Evolutionary conservation across 2,797 vertebrate species (phyloP).

Genomic region (Crocidura indochinensis): DNA sequence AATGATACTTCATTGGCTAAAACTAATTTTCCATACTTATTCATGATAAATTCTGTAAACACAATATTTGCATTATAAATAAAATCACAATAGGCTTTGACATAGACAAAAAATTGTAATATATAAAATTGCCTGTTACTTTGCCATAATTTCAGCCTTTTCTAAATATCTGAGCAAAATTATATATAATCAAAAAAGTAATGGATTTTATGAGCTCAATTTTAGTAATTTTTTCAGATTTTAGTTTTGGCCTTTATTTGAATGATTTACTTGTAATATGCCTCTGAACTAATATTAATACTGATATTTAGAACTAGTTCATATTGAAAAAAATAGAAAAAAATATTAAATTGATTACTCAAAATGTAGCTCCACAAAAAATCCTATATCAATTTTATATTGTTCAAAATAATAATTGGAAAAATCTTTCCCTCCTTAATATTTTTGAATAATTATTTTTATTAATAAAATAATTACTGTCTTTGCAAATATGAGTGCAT

Average conservation of each 20-base stretch:
- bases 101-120: conserved; percentile 42
- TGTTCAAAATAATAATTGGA: conserved; percentile 3
- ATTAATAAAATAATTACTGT: neutral
- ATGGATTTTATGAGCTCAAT: conserved; percentile 23
- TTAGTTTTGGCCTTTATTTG: conserved; percentile 55
- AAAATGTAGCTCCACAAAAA: neutral
- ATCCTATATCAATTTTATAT: neutral
- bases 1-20: neutral
- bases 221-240: conserved; percentile 46
- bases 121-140: conserved; percentile 25
- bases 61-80: conserved; percentile 3
- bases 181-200: conserved; percentile 26
- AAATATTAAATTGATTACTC: too few species aligned
- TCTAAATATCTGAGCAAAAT: conserved; percentile 52
- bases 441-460: neutral
- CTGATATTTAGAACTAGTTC: conserved; percentile 1
- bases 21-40: conserved; percentile 20
- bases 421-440: neutral
- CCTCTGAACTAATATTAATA: conserved; percentile 29
- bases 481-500: neutral
- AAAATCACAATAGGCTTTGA: neutral
- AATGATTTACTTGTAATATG: conserved; percentile 47
- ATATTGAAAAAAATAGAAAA: too few species aligned
- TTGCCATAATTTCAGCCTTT: conserved; percentile 11
- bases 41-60: neutral